Evolutionary conservation across 2,888 invertebrate genomes (phyloP), one percentile per base, ranked within the genome.

Genomic region (Nycteola revayana): DNA sequence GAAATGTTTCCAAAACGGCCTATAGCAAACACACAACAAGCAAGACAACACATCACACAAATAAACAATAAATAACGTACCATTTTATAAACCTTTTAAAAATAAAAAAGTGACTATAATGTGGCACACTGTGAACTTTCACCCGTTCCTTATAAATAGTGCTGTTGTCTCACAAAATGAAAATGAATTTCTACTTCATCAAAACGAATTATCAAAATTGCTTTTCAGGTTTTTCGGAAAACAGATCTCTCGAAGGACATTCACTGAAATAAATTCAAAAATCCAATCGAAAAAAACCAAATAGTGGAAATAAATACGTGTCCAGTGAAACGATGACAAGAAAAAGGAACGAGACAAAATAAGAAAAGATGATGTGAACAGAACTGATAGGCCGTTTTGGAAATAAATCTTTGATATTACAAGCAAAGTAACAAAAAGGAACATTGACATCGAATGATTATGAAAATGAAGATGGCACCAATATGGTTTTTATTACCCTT

Each of bases 351-450:
- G 66, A 81, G 65, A 76, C 56, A 71, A 71, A 74, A 72, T 60
- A 69, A 73, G 61, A 74, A 63, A 77, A 81, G 74, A 83, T 82
- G 81, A 75, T 66, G 72, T 81, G 76, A 78, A 75, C 61, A 63
- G 69, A 86, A 87, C 80, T 81, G 82, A 88, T 88, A 88, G 89
- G 87, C 86, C 89, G 88, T 89, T 90, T 90, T 90, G 90, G 89
- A 87, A 86, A 86, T 45, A 77, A 61, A 87, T 81, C 63, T 75
- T 62, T 75, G 76, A 75, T 71, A 69, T 64, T 76, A 78, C 70
- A 85, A 83, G 86, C 86, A 83, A 85, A 80, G 68, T 65, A 85
- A 87, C 59, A 61, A 68, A 78, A 77, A 63, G 66, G 74, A 74
- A 77, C 72, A 73, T 64, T 75, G 75, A 75, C 76, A 66, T 66